Conservation (phyloP, 2,113 vertebrate genomes). For the Polypterus senegalus region DNA sequence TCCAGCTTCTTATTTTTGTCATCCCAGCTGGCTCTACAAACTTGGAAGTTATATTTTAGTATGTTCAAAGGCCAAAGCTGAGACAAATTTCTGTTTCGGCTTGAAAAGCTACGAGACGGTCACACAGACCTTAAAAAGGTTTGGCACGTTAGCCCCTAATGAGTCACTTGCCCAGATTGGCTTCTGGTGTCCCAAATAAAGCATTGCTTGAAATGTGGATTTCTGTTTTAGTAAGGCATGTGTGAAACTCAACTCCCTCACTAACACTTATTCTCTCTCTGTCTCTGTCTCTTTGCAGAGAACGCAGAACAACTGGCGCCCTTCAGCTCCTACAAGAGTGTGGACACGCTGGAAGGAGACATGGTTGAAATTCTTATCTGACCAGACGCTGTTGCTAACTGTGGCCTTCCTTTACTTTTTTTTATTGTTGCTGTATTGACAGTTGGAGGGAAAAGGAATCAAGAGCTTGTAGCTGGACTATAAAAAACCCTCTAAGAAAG, state of each 20-base stretch:
- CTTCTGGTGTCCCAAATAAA: background rate
- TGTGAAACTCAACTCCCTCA: background rate
- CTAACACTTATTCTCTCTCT: conserved; percentile 14
- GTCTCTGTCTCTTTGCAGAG: conserved; percentile 21
- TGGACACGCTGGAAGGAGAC: conserved; percentile 26
- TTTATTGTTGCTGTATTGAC: background rate
- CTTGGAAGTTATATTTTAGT: no score
- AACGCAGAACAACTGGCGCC: conserved; percentile 21
- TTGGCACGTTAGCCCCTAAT: no score
- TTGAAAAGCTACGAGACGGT: no score
- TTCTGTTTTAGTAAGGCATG: background rate
- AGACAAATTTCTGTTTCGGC: no score
- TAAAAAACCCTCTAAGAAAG: background rate
- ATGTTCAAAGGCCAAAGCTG: no score
- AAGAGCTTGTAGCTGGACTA: background rate
- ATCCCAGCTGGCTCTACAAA: no score
- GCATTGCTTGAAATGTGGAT: background rate
- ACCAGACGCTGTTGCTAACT: conserved; percentile 2
- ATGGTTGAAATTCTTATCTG: conserved; percentile 58
- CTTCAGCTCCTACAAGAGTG: conserved; percentile 22
- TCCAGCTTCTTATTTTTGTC: no score
- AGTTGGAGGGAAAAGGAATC: background rate
- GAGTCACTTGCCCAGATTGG: background rate
- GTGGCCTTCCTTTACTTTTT: background rate
- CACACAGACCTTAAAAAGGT: no score